These are phyloP conservation scores for Agriopis marginaria DNA, from an alignment of 2,888 invertebrate species.

Conservation along the genomic window DNA sequence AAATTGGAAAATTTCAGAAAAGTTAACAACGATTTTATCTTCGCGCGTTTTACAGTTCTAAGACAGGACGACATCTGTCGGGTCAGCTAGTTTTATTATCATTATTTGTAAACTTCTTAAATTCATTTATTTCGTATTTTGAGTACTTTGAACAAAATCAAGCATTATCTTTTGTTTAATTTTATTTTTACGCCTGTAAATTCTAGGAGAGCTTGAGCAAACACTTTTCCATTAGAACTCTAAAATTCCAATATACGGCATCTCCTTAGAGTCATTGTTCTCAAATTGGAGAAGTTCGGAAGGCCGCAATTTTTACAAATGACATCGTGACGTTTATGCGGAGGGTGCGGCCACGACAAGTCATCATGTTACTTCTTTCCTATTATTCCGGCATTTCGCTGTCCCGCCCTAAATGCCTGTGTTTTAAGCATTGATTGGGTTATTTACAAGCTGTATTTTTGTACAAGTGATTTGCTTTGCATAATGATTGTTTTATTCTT, in stretches of 20 bases:
- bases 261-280: slow-evolving; percentile 64
- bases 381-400: slow-evolving; percentile 77
- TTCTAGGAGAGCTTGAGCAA: neutral
- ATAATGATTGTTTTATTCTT: no score
- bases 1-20: no score
- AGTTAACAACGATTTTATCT: no score
- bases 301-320: slow-evolving; percentile 86
- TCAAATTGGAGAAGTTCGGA: slow-evolving; percentile 80
- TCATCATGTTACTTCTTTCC: slow-evolving; percentile 85
- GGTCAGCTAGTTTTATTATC: no score
- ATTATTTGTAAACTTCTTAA: no score
- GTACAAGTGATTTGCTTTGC: neutral
- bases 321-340: slow-evolving; percentile 85
- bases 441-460: slow-evolving; percentile 49
- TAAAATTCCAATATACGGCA: neutral
- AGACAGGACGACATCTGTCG: no score
- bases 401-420: slow-evolving; percentile 68
- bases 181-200: neutral
- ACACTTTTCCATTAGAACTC: neutral
- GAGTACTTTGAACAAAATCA: neutral
- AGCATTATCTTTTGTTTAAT: neutral
- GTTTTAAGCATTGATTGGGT: slow-evolving; percentile 63
- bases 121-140: no score
- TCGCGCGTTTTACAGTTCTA: no score
- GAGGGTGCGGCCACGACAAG: slow-evolving; percentile 82